phyloP scores from a whole-genome alignment of 2,797 vertebrate species.

The Novumbra hubbsi region DNA sequence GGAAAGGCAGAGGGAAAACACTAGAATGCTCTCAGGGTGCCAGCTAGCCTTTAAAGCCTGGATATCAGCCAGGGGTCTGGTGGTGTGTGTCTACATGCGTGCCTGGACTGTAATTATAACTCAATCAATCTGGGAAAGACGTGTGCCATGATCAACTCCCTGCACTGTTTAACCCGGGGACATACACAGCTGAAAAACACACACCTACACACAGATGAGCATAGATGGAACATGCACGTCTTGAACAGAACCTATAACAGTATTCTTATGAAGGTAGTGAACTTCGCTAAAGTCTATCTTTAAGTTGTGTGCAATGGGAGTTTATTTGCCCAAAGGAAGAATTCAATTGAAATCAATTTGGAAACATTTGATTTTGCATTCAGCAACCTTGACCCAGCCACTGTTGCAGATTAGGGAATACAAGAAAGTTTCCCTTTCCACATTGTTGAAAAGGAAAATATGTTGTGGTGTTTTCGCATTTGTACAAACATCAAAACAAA shows the following conservation, averaged over 20 bases:
- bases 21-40: conserved; percentile 43
- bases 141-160: conserved; percentile 41
- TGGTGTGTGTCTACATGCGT: conserved; percentile 7
- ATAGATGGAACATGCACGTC: not conserved
- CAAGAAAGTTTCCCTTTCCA: too few relatives aligned
- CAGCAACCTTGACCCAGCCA: not conserved
- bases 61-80: conserved; percentile 42
- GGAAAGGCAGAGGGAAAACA: conserved; percentile 24
- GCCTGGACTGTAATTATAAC: conserved; percentile 11
- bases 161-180: conserved; percentile 26
- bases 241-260: not conserved
- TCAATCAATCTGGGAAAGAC: conserved; percentile 36
- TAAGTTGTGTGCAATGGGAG: too few relatives aligned
- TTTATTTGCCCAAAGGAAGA: not conserved
- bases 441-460: too few relatives aligned
- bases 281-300: not conserved
- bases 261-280: not conserved
- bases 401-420: too few relatives aligned
- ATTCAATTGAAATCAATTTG: not conserved
- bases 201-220: conserved; percentile 1
- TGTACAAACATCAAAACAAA: too few relatives aligned
- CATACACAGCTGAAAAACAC: conserved; percentile 25
- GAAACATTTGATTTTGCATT: too few relatives aligned
- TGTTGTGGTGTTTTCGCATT: too few relatives aligned
- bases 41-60: conserved; percentile 37